Base-by-base conservation (phyloP, 1,140 invertebrate genomes). In the Protaetia brevitarsis region DNA sequence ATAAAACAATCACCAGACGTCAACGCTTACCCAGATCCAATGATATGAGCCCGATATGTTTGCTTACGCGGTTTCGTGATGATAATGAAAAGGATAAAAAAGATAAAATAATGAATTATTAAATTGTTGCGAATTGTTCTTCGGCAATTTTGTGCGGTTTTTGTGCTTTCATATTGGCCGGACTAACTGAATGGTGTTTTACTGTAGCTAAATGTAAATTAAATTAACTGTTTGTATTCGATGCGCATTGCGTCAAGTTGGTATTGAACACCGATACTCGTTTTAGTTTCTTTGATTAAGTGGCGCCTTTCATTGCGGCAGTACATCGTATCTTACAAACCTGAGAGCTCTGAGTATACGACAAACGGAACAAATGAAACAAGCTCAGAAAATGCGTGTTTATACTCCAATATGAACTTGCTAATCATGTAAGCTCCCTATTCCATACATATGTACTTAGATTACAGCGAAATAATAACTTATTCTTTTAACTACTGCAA, bases 1-100 rank as follows among this genome's bases (percentile, higher is more conserved):
- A 71, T 72, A 72, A 72, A 72, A 72, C 69, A 71, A 68, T 70
- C 65, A 37, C 19, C 63, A 65, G 60, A 67, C 69, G 60, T 65
- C 59, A 68, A 62, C 21, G n/a, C 45, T 45, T 41, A 37, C 63
- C 30, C 31, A 62, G 63, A 26, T 62, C 67, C 31, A 34, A 58
- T 28, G 60, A 51, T 51, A 51, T 51, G 41, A 51, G 30, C 21
- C 63, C 63, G 31, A 45, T 59, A 59, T 59, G 57, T 51, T 51
- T 51, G 19, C 19, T 51, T 51, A 51, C 19, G 41, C 65, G 27
- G 57, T 61, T 66, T 59, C 27, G 65, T 61, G 41, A 45, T 36
- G 65, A 66, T 63, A 62, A 63, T 67, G 45, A 57, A 34, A 67
- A 27, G 26, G 51, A 63, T 37, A 65, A 64, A 70, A 69, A 69